Conservation (phyloP, 2,888 invertebrate species). For the Hirtodrosophila cameraria region DNA sequence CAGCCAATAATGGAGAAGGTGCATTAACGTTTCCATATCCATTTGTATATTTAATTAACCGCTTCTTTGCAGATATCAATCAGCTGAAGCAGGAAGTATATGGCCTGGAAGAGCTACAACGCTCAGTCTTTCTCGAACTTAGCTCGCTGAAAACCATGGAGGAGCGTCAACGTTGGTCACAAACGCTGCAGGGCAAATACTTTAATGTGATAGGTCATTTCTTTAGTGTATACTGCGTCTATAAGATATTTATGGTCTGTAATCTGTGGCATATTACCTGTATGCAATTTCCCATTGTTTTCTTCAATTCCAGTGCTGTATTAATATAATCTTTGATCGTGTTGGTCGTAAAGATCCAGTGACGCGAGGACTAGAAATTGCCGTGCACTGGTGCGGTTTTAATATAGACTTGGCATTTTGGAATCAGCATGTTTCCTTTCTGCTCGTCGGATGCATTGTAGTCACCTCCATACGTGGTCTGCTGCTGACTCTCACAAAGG, state of each 20-base stretch:
- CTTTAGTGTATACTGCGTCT: slow-evolving; percentile 98
- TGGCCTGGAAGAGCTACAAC: slow-evolving; percentile 94
- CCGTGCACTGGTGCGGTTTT: slow-evolving; percentile 97
- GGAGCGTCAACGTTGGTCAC: slow-evolving; percentile 96
- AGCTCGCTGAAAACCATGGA: slow-evolving; percentile 96
- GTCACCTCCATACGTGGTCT: slow-evolving; percentile 98
- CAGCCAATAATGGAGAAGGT: slow-evolving; percentile 87
- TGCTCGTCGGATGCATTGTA: slow-evolving; percentile 98
- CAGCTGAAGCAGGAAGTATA: slow-evolving; percentile 93
- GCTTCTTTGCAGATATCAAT: slow-evolving; percentile 87
- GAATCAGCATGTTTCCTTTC: slow-evolving; percentile 99
- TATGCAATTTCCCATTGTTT: not conserved
- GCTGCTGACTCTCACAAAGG: slow-evolving; percentile 98
- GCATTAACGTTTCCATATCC: slow-evolving; percentile 60
- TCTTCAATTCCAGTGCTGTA: slow-evolving; percentile 90
- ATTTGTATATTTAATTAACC: not conserved
- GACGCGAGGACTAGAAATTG: slow-evolving; percentile 97
- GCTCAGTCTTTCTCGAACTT: slow-evolving; percentile 98
- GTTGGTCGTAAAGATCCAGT: slow-evolving; percentile 99
- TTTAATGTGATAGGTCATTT: slow-evolving; percentile 99
- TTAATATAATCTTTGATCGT: slow-evolving; percentile 99
- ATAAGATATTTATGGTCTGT: slow-evolving; percentile 99
- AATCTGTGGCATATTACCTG: not conserved
- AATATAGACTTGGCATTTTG: slow-evolving; percentile 99
- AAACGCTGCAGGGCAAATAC: slow-evolving; percentile 98